Conservation (phyloP, 23 tunicate species). For the Diplosoma virens region DNA sequence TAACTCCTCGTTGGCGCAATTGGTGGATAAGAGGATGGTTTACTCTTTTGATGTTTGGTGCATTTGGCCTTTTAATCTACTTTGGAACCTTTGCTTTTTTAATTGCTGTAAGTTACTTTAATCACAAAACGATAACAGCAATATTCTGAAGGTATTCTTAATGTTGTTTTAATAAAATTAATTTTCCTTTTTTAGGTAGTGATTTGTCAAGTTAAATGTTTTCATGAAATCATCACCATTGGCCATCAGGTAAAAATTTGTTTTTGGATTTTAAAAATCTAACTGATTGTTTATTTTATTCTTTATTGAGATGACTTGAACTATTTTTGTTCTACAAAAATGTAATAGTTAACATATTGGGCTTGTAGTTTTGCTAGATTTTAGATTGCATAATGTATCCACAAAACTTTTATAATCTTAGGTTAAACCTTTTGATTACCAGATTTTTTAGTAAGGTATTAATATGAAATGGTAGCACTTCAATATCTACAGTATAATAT, state of each 20-base stretch:
- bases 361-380: too few relatives aligned
- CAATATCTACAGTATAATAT: too few relatives aligned
- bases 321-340: too few relatives aligned
- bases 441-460: too few relatives aligned
- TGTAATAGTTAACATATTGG: too few relatives aligned
- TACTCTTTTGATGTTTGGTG: conserved; percentile 63
- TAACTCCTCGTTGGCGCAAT: conserved; percentile 88
- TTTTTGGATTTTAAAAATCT: too few relatives aligned
- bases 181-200: conserved; percentile 52
- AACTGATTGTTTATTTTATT: too few relatives aligned
- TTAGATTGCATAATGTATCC: too few relatives aligned
- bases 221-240: conserved; percentile 97
- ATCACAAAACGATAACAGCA: neutral
- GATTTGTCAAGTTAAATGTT: conserved; percentile 85
- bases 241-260: conserved; percentile 59
- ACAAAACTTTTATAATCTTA: too few relatives aligned
- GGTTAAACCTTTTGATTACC: too few relatives aligned
- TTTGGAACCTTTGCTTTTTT: conserved; percentile 91
- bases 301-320: too few relatives aligned
- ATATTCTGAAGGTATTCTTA: neutral
- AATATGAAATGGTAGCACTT: too few relatives aligned
- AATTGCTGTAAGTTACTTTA: conserved; percentile 49
- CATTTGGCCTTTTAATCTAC: conserved; percentile 67
- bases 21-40: conserved; percentile 98
- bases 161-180: neutral